These are phyloP conservation scores for Phylloscopus trochilus DNA, from an alignment of 2,113 vertebrate species.

Conservation along the genomic window DNA sequence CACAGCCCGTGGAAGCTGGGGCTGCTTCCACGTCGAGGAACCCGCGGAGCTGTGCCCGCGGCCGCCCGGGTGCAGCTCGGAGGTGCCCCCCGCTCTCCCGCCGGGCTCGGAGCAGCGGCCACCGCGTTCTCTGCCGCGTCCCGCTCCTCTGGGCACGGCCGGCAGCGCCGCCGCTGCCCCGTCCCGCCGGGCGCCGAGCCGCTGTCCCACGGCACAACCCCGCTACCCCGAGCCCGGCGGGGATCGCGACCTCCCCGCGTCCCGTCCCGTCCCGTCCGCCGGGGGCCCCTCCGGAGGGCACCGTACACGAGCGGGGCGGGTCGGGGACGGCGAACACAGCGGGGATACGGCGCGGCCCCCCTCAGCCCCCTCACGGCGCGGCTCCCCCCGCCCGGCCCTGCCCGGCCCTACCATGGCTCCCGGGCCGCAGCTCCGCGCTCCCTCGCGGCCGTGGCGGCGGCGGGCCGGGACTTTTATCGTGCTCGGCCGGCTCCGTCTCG, in stretches of 20 bases:
- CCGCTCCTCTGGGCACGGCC: neutral
- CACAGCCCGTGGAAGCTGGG: neutral
- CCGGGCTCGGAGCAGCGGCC: neutral
- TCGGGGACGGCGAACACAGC: neutral
- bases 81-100: neutral
- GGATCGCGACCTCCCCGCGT: neutral
- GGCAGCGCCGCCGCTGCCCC: neutral
- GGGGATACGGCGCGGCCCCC: neutral
- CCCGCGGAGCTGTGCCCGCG: neutral
- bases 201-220: neutral
- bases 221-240: neutral
- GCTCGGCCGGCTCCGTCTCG: constrained; percentile 24
- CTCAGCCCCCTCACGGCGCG: neutral
- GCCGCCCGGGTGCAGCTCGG: accelerated
- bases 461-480: constrained; percentile 13
- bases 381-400: neutral
- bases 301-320: neutral
- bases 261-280: neutral
- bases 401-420: neutral
- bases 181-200: neutral
- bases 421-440: neutral
- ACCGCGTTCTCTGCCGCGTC: accelerated
- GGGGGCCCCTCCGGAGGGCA: neutral
- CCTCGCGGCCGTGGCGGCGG: neutral
- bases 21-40: neutral